A percentile compares a stretch with the other conserved stretches of the same genome.
phyloP scores from a whole-genome alignment of 1,140 invertebrate species.

The Dolichoris vasculosae region DNA sequence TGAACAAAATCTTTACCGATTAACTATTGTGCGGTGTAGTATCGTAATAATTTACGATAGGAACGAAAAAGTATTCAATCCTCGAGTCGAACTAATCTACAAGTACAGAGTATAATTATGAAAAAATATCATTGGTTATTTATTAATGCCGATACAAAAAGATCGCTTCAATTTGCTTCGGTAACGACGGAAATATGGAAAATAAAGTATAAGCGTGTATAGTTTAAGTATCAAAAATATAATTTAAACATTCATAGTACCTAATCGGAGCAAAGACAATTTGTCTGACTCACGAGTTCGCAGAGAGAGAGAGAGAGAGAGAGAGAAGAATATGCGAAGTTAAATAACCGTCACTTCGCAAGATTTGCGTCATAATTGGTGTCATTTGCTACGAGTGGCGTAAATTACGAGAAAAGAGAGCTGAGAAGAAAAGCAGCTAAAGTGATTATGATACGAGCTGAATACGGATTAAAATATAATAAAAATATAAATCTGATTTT shows the following conservation, averaged over 20 bases:
- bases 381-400: background rate
- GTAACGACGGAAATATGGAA: background rate
- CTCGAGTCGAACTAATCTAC: background rate
- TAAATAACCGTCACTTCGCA: background rate
- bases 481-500: background rate
- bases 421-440: background rate
- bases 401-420: background rate
- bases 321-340: background rate
- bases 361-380: slow-evolving; percentile 10
- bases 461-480: background rate
- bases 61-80: too few species aligned
- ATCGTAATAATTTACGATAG: too few species aligned
- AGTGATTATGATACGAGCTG: background rate
- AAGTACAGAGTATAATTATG: background rate
- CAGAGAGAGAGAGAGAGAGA: background rate
- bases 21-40: too few species aligned
- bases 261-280: background rate
- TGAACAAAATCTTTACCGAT: too few species aligned
- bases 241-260: background rate
- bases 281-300: background rate
- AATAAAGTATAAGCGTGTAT: background rate
- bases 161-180: background rate
- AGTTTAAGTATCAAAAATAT: background rate
- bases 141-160: background rate
- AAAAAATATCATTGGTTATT: background rate